Evolutionary conservation across 2,113 vertebrate species (phyloP).

Genomic region (Chascanopsetta lugubris): DNA sequence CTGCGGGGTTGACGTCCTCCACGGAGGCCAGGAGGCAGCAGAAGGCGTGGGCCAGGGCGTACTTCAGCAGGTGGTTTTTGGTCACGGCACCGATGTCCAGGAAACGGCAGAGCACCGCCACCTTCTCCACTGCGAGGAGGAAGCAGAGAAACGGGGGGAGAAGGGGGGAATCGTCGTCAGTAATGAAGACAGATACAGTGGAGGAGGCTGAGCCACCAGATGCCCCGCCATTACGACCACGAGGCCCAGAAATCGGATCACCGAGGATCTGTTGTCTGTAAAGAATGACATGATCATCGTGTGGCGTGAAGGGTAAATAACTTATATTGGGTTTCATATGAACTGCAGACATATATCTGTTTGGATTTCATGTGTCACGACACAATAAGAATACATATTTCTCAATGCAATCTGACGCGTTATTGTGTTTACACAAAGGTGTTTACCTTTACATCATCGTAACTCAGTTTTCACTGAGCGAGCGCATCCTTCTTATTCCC

Average conservation of each 20-base stretch:
- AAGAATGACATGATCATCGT: not conserved
- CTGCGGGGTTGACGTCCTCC: conserved; percentile 97
- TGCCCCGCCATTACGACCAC: not conserved
- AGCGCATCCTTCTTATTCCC: not conserved
- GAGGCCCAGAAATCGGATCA: conserved; percentile 12
- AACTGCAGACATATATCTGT: too few relatives aligned
- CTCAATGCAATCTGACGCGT: too few relatives aligned
- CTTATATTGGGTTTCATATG: too few relatives aligned
- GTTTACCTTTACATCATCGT: too few relatives aligned
- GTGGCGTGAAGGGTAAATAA: not conserved
- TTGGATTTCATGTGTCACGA: too few relatives aligned
- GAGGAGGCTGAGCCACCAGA: conserved; percentile 16
- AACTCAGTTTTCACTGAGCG: too few relatives aligned
- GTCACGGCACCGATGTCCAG: conserved; percentile 97
- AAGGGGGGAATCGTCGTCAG: conserved; percentile 2
- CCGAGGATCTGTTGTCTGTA: conserved; percentile 3
- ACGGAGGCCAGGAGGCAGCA: conserved; percentile 97
- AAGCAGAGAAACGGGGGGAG: conserved; percentile 10
- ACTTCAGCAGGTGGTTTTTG: conserved; percentile 98
- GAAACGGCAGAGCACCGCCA: conserved; percentile 95
- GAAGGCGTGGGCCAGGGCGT: conserved; percentile 95
- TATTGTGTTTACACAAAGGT: too few relatives aligned
- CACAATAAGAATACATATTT: not conserved
- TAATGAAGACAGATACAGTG: not conserved
- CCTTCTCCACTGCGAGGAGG: conserved; percentile 89